phyloP scores from a whole-genome alignment of 2,797 vertebrate genomes.

The Pseudotriccus pelzelni region DNA sequence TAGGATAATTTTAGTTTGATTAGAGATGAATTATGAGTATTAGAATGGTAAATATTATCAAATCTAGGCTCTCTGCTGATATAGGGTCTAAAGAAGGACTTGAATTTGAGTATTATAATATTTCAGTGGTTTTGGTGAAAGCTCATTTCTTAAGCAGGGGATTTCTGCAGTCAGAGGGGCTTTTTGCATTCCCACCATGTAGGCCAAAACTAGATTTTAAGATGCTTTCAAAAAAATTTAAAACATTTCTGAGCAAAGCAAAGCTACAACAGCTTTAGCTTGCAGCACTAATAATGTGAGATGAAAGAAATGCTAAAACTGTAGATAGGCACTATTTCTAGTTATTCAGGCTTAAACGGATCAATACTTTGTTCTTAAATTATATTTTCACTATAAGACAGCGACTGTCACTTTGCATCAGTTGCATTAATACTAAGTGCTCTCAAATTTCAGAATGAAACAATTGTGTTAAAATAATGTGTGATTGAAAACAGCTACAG shows the following conservation, averaged over 20 bases:
- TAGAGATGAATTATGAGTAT: neutral
- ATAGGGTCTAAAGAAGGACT: neutral
- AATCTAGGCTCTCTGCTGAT: neutral
- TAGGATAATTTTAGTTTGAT: neutral
- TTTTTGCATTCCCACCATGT: neutral
- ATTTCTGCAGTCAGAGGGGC: neutral
- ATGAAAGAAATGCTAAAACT: neutral
- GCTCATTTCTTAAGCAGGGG: neutral
- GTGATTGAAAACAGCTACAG: neutral
- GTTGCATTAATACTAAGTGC: conserved; percentile 23
- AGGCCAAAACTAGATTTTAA: neutral
- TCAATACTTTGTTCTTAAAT: conserved; percentile 36
- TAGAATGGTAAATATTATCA: neutral
- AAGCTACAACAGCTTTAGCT: neutral
- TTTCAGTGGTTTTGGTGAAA: neutral
- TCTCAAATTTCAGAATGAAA: conserved; percentile 41
- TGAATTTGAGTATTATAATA: neutral
- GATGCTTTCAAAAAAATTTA: neutral
- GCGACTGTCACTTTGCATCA: neutral
- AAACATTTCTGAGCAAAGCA: neutral
- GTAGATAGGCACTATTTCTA: neutral
- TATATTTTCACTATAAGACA: neutral
- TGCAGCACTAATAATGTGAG: neutral
- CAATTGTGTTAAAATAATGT: conserved; percentile 17
- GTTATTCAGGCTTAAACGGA: neutral